Evolutionary conservation across 1,140 invertebrate genomes (phyloP).

Genomic region (Cherax quadricarinatus): DNA sequence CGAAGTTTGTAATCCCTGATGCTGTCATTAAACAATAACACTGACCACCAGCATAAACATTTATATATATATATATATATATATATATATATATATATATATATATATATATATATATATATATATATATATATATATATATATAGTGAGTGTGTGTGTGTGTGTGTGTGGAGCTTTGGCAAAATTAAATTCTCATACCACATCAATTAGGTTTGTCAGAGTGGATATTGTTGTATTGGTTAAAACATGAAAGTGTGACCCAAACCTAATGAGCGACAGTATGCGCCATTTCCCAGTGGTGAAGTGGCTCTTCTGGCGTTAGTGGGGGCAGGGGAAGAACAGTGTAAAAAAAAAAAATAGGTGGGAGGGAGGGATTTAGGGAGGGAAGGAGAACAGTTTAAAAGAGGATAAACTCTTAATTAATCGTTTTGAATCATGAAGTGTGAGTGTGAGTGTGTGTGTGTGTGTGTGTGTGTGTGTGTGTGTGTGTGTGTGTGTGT

Average conservation of each 20-base stretch:
- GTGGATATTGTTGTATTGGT: too few relatives aligned
- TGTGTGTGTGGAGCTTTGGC: background rate
- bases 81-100: conserved; percentile 29
- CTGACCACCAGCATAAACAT: too few relatives aligned
- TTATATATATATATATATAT: conserved; percentile 12
- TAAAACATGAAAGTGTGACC: too few relatives aligned
- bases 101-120: conserved; percentile 27
- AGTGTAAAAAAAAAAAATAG: too few relatives aligned
- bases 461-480: background rate
- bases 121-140: background rate
- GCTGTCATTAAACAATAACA: too few relatives aligned
- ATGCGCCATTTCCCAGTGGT: too few relatives aligned
- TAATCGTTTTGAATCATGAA: background rate
- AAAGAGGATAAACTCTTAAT: background rate
- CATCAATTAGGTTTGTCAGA: background rate
- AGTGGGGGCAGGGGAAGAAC: too few relatives aligned
- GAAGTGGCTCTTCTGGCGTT: too few relatives aligned
- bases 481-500: background rate
- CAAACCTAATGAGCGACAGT: too few relatives aligned
- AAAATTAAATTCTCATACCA: background rate
- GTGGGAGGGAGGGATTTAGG: too few relatives aligned
- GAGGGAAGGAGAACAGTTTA: background rate
- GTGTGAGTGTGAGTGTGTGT: background rate
- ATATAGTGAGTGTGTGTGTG: too few relatives aligned
- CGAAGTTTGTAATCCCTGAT: too few relatives aligned